Evolutionary conservation across 2,888 invertebrate species (phyloP).

Genomic region (Schizaphis graminum): DNA sequence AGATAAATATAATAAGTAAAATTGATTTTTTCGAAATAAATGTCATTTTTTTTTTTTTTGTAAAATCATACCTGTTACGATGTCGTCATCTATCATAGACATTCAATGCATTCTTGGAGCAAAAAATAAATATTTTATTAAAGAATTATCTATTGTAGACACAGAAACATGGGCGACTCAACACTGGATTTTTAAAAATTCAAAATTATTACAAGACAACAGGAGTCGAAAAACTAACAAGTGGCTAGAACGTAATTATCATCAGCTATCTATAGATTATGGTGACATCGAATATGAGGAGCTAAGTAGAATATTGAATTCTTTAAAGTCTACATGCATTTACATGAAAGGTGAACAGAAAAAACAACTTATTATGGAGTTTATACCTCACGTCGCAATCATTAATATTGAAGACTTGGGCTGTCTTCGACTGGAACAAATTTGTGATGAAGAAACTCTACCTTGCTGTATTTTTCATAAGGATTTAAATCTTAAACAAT

Average conservation of each 20-base stretch:
- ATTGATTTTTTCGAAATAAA: no score
- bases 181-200: slow-evolving; percentile 3
- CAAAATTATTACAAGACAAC: no score
- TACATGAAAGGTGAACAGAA: not conserved
- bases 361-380: not conserved
- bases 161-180: not conserved
- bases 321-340: not conserved
- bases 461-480: slow-evolving; percentile 16
- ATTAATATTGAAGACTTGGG: not conserved
- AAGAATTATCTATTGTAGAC: no score
- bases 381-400: not conserved
- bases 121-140: no score
- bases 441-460: not conserved
- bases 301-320: not conserved
- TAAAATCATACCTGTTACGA: no score
- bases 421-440: not conserved
- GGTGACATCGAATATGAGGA: not conserved
- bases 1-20: no score
- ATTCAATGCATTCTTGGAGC: no score
- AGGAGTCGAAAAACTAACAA: not conserved
- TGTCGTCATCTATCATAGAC: no score
- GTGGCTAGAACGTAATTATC: not conserved
- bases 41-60: no score
- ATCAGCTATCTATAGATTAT: not conserved
- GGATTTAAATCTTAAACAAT: not conserved